These are phyloP conservation scores for Crocuta crocuta DNA, from an alignment of 2,113 vertebrate genomes.

Conservation along the genomic window DNA sequence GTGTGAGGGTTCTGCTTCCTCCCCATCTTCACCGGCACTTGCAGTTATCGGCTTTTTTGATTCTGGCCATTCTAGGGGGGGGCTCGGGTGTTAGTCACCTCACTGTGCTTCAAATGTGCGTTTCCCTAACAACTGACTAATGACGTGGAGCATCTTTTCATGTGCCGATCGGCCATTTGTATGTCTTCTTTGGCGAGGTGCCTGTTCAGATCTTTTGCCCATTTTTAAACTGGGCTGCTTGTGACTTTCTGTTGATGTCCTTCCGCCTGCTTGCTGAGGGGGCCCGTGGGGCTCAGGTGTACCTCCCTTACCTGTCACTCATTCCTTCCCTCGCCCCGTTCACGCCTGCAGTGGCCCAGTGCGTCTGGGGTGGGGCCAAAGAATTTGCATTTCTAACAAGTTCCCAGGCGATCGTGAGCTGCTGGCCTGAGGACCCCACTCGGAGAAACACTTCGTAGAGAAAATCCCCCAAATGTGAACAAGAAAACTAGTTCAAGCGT, in stretches of 20 bases:
- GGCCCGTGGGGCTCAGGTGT: background rate
- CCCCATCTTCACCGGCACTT: background rate
- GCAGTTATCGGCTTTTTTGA: background rate
- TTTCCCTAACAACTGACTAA: background rate
- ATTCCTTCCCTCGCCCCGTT: background rate
- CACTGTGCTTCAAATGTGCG: background rate
- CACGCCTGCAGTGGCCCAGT: background rate
- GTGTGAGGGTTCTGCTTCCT: background rate
- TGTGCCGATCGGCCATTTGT: background rate
- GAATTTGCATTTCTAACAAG: background rate
- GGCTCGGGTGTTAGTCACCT: fast-evolving
- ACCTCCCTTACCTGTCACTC: fast-evolving
- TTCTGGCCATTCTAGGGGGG: background rate
- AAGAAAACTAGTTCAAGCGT: background rate
- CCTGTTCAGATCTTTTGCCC: background rate
- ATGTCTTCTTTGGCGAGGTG: background rate
- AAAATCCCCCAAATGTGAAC: background rate
- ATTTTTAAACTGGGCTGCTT: background rate
- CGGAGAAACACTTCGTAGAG: background rate
- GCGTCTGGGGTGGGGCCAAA: background rate
- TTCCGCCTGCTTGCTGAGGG: background rate
- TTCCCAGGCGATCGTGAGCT: background rate
- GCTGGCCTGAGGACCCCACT: background rate
- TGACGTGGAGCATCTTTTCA: background rate
- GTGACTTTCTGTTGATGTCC: background rate